A percentile compares a stretch with the other conserved stretches of the same genome.
These are phyloP conservation scores for Tetramorium bicarinatum DNA, from an alignment of 2,888 invertebrate genomes.

Conservation along the genomic window DNA sequence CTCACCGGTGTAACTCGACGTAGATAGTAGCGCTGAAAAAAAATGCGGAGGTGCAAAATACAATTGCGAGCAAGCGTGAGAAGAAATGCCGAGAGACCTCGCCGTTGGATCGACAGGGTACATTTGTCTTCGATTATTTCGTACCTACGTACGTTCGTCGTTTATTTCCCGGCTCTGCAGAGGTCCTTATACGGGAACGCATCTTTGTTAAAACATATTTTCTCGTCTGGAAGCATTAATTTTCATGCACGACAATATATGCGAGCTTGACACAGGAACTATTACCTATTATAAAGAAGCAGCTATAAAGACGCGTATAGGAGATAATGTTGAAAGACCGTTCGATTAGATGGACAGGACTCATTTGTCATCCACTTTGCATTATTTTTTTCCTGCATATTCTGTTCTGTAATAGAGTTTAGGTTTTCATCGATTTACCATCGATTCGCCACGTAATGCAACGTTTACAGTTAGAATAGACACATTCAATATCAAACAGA, in stretches of 20 bases:
- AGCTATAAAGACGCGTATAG: not conserved
- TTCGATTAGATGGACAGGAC: constrained; percentile 44
- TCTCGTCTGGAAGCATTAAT: constrained; percentile 32
- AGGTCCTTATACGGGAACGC: constrained; percentile 35
- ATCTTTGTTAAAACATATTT: constrained; percentile 39
- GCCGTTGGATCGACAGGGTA: not conserved
- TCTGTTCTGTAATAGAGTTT: not conserved
- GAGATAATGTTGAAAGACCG: constrained; percentile 30
- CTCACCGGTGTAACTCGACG: not conserved
- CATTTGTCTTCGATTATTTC: constrained; percentile 43
- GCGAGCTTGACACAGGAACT: constrained; percentile 19
- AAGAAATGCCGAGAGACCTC: not conserved
- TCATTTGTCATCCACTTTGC: constrained; percentile 50
- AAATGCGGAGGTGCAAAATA: not conserved
- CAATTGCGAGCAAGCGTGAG: constrained; percentile 15
- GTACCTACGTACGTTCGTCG: not conserved
- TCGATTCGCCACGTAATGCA: constrained; percentile 29
- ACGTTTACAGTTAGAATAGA: constrained; percentile 48
- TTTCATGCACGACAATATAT: constrained; percentile 28
- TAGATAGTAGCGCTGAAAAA: not conserved
- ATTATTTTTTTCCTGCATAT: constrained; percentile 23
- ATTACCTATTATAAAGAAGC: constrained; percentile 34
- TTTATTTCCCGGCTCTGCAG: not conserved
- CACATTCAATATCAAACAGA: constrained; percentile 22
- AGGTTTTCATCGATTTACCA: not conserved